Evolutionary conservation across 1,140 invertebrate species (phyloP).

Genomic region (Sitobion miscanthi): DNA sequence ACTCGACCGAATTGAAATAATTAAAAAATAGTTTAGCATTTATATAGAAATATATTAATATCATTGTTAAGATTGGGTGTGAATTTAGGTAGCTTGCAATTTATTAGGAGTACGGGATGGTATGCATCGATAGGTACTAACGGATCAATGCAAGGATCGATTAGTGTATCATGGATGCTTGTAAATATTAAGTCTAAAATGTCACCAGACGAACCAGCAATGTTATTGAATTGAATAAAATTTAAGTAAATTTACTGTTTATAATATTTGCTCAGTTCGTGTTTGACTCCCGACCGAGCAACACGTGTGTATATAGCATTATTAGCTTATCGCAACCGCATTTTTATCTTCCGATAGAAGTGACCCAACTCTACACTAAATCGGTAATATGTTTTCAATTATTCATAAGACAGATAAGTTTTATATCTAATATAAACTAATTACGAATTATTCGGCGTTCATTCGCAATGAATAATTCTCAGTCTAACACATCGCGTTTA

Average conservation of each 20-base stretch:
- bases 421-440: too few species aligned
- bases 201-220: not conserved
- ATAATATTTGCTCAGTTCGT: too few species aligned
- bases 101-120: conserved; percentile 5
- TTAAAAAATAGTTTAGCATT: not conserved
- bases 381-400: too few species aligned
- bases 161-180: not conserved
- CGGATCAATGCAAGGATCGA: not conserved
- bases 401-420: too few species aligned
- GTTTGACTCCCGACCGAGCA: too few species aligned
- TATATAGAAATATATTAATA: not conserved
- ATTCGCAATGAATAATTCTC: too few species aligned
- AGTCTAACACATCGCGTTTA: too few species aligned
- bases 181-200: not conserved
- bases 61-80: not conserved
- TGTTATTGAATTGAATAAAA: not conserved
- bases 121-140: not conserved
- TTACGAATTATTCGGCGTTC: too few species aligned
- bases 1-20: not conserved
- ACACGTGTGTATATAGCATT: too few species aligned
- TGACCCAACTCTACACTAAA: too few species aligned
- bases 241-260: not conserved
- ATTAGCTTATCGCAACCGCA: too few species aligned
- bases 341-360: too few species aligned
- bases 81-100: not conserved